Evolutionary conservation across 2,113 vertebrate genomes (phyloP), one percentile per base, ranked within the genome.

Genomic region (Corvus moneduloides): DNA sequence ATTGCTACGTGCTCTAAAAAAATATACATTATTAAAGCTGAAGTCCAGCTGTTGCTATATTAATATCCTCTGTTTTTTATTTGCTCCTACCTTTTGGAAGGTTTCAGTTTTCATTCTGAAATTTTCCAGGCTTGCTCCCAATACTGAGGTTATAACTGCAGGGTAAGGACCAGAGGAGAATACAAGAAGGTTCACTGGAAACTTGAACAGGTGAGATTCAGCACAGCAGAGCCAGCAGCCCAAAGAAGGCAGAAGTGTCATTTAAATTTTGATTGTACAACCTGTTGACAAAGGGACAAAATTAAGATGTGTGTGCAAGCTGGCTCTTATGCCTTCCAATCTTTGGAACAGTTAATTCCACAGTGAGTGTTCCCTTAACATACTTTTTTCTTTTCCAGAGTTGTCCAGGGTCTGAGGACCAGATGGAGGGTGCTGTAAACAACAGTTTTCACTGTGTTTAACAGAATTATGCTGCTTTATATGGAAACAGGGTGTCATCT

Each of bases 111-210:
- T 97, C 94, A 90, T 90, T 94, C 85, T 92, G 90, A 94, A 94
- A 92, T 95, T 97, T 97, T 96, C 95, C 96, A 96, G 96, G 88
- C 96, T 94, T 95, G 90, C 83, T 96, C 92, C 96, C 92, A 96
- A 92, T 89, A 81, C 73, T 22, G 43, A 84, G 89, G 83, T 89
- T 97, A 82, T 93, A 92, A 93, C 75, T 90, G 76, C 67, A 78
- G 79, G 52, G 44, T 75, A 87, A 76, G 83, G 80, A 89, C 72
- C 71, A 87, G 87, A 94, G 75, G 75, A 91, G 91, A 95, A 95
- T 91, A 84, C 84, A 84, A 75, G 85, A 86, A 81, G 83, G 83
- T 92, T 96, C 83, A 55, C 66, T 96, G 96, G 96, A 96, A 89
- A 96, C 89, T 96, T 94, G 93, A 97, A 94, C 69, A 96, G 95